Evolutionary conservation across 2,113 vertebrate genomes (phyloP), one percentile per base, ranked within the genome.

Genomic region (Haplotaxodon microlepis): DNA sequence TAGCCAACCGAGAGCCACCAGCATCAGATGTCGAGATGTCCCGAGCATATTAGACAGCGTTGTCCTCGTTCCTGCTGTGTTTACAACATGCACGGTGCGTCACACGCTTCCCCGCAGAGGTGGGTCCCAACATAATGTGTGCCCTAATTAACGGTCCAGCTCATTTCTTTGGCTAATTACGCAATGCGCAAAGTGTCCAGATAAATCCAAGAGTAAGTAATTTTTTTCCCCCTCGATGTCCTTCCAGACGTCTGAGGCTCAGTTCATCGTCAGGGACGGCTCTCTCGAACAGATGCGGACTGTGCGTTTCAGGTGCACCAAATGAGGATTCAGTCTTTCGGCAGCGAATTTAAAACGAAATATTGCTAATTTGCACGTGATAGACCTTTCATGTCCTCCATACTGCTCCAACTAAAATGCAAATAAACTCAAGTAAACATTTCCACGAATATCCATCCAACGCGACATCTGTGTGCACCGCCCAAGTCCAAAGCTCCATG

Each of bases 1-100:
- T 79, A 96, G 57, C 82, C 91, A 92, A 34, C 87, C 86, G 59
- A 92, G 82, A 45, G 87, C 53, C 80, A 90, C 42, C 83, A 94
- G 71, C 91, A 93, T 87, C 84, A 63, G 82, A 86, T 79, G 56
- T 42, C 59, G 84, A 83, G 40, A 40, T 84, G 76, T 69, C 34
- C 81, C 51, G 6, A 29, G 59, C 93, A 94, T 88, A 7, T 40
- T 92, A 86, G 34, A 80, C 86, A n/a, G 71, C 38, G 24, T 87
- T 76, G 83, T 86, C 31, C 83, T 61, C 9, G 59, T 61, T 3
- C 17, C 59, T 53, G 9, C n/a, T 47, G 57, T 59, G 69, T 89
- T 90, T 53, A 88, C 84, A 51, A 83, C 42, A 71, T 40, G 6
- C 47, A 59, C 27, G 19, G 7, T 79, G 89, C 71, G 36, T 83